Evolutionary conservation across 2,888 invertebrate species (phyloP).

Genomic region (Heliconius aoede): DNA sequence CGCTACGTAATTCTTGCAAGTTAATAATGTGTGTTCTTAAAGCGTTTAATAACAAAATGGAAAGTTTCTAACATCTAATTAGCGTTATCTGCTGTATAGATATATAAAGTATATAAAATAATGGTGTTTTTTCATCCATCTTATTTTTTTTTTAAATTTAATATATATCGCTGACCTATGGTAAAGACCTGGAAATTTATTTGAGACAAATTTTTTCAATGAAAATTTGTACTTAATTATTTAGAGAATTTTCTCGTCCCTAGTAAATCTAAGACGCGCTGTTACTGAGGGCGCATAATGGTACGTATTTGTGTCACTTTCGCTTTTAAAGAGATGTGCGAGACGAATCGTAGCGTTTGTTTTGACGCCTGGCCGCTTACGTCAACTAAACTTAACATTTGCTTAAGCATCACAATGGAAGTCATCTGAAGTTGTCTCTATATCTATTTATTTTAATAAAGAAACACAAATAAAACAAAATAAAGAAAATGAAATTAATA

Average conservation of each 20-base stretch:
- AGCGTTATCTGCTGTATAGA: background rate
- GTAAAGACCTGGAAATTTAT: no score
- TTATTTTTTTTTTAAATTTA: slow-evolving; percentile 14
- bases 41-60: slow-evolving; percentile 9
- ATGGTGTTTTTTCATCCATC: background rate
- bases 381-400: slow-evolving; percentile 11
- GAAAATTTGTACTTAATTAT: background rate
- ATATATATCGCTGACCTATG: background rate
- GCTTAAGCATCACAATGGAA: background rate
- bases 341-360: slow-evolving; percentile 51
- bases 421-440: background rate
- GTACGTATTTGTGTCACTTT: slow-evolving; percentile 49
- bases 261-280: background rate
- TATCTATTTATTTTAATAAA: background rate
- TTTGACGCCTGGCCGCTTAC: slow-evolving; percentile 45
- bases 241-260: background rate
- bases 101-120: no score
- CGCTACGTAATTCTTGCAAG: background rate
- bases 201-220: no score
- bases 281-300: slow-evolving; percentile 31
- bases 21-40: slow-evolving; percentile 6
- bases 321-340: slow-evolving; percentile 51
- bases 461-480: background rate
- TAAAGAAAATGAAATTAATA: background rate
- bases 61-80: slow-evolving; percentile 2